Conservation (phyloP, 2,797 vertebrate genomes). For the Oreonectes daqikongensis region DNA sequence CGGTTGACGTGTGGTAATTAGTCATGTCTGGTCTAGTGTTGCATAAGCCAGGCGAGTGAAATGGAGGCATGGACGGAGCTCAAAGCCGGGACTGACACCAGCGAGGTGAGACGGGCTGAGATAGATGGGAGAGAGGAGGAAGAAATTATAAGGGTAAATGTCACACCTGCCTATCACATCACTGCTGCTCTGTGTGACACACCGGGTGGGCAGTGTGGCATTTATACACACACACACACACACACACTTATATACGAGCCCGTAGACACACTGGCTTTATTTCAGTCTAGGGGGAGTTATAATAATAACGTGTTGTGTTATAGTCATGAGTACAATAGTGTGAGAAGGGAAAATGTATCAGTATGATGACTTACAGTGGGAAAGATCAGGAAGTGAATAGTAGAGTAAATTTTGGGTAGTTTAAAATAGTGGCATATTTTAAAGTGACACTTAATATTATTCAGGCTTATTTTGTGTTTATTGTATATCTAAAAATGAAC, state of each 20-base stretch:
- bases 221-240: conserved; percentile 64
- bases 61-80: conserved; percentile 14
- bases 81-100: conserved; percentile 5
- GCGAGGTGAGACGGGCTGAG: conserved; percentile 63
- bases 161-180: conserved; percentile 78
- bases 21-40: conserved; percentile 17
- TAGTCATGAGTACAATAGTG: conserved; percentile 18
- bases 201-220: conserved; percentile 72
- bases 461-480: too few species aligned
- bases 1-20: conserved; percentile 23
- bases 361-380: neutral
- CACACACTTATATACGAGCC: conserved; percentile 24
- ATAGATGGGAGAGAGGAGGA: conserved; percentile 71
- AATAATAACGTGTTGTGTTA: conserved; percentile 30
- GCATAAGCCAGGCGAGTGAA: conserved; percentile 17
- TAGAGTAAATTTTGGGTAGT: too few species aligned
- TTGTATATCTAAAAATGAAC: too few species aligned
- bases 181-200: conserved; percentile 68
- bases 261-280: conserved; percentile 22
- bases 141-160: conserved; percentile 78
- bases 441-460: too few species aligned
- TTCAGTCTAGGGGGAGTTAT: conserved; percentile 23
- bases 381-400: too few species aligned
- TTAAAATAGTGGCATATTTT: too few species aligned
- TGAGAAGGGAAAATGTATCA: neutral